A percentile compares a stretch with the other conserved stretches of the same genome.
phyloP scores from a whole-genome alignment of 2,113 vertebrate genomes.

The Poeciliopsis turrubarensis region DNA sequence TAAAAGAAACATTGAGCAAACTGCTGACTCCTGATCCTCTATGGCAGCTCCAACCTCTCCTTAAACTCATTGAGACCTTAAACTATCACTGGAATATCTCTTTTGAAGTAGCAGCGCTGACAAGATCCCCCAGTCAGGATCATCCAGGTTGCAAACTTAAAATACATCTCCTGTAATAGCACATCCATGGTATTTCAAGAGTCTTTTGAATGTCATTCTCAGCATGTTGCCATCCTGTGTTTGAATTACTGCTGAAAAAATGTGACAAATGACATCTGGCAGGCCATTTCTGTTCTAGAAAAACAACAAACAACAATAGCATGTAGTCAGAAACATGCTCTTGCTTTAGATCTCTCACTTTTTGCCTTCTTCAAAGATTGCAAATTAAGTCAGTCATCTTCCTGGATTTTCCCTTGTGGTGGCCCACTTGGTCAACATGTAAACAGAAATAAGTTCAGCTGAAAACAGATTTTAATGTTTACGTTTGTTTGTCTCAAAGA shows the following conservation, averaged over 20 bases:
- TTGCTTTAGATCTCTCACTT: conserved; percentile 46
- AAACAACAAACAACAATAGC: not conserved
- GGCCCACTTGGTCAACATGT: conserved; percentile 45
- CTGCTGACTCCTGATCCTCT: conserved; percentile 13
- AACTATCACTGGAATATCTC: conserved; percentile 11
- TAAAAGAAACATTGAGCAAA: conserved; percentile 2
- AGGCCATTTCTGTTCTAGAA: conserved; percentile 32
- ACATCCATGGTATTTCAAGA: conserved; percentile 3
- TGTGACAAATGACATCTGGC: conserved; percentile 29
- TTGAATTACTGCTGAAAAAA: conserved; percentile 33
- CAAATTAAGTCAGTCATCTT: conserved; percentile 52
- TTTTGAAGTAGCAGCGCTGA: conserved; percentile 20
- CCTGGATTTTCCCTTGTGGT: conserved; percentile 36
- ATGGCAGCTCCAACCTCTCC: conserved; percentile 21
- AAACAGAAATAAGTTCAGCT: conserved; percentile 49
- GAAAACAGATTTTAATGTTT: conserved; percentile 38
- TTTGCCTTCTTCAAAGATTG: conserved; percentile 36
- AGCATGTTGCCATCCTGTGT: conserved; percentile 45
- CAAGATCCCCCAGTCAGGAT: conserved; percentile 9
- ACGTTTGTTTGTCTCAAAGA: conserved; percentile 37
- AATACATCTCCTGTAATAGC: conserved; percentile 1
- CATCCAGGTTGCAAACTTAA: conserved; percentile 29
- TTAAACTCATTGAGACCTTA: not conserved
- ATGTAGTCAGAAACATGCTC: conserved; percentile 41
- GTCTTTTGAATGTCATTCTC: conserved; percentile 52